These are phyloP conservation scores for Hylaea fasciaria DNA, from an alignment of 2,888 invertebrate genomes.

Conservation along the genomic window DNA sequence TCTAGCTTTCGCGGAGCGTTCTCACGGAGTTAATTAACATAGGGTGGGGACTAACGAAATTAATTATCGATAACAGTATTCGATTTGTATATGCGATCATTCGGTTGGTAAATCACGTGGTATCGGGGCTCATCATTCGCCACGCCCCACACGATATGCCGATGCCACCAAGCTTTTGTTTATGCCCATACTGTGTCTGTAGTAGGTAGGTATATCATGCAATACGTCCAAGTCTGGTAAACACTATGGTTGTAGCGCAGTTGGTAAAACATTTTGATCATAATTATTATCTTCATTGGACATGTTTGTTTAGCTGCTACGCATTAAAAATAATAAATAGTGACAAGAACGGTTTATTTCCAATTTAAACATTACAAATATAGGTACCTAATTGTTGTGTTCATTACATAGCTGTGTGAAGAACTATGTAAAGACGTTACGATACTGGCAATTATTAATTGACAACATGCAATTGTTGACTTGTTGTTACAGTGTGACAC, in stretches of 20 bases:
- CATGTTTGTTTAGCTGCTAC: too few relatives aligned
- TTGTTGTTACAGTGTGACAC: conserved; percentile 39
- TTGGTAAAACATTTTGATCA: too few relatives aligned
- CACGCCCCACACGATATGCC: conserved; percentile 58
- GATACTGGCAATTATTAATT: conserved; percentile 73
- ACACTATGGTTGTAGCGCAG: too few relatives aligned
- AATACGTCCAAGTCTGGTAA: too few relatives aligned
- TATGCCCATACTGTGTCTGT: neutral
- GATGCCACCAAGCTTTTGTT: conserved; percentile 27
- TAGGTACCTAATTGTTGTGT: neutral
- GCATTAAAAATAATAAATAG: too few relatives aligned
- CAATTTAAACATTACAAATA: neutral
- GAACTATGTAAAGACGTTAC: conserved; percentile 65
- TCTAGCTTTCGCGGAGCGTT: conserved; percentile 55
- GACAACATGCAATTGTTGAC: conserved; percentile 72
- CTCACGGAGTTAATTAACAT: conserved; percentile 73
- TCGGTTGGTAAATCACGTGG: conserved; percentile 76
- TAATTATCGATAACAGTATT: conserved; percentile 73
- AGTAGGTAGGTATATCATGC: neutral
- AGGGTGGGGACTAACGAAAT: conserved; percentile 69
- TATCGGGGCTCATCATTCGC: conserved; percentile 60
- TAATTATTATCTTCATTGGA: too few relatives aligned
- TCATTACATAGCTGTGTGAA: conserved; percentile 47
- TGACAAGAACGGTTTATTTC: neutral
- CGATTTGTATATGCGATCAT: conserved; percentile 68